These are phyloP conservation scores for Tinea semifulvella DNA, from an alignment of 2,888 invertebrate species.

Conservation along the genomic window DNA sequence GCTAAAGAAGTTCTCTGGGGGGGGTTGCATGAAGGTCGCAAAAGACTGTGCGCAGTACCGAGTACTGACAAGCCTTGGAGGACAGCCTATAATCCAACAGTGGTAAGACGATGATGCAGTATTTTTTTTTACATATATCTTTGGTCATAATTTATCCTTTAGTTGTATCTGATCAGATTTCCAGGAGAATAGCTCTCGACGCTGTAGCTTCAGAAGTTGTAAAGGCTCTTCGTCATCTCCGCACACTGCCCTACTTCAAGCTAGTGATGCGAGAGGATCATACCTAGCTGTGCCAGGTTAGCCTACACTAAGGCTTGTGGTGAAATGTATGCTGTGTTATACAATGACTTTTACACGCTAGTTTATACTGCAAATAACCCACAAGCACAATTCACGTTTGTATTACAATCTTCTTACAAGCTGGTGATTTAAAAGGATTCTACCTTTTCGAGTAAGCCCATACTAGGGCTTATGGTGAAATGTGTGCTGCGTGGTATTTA, in stretches of 20 bases:
- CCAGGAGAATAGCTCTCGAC: slow-evolving; percentile 60
- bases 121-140: too few species aligned
- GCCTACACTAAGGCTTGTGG: slow-evolving; percentile 31
- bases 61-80: too few species aligned
- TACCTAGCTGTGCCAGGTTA: slow-evolving; percentile 72
- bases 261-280: slow-evolving; percentile 66
- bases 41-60: too few species aligned
- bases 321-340: slow-evolving; percentile 28
- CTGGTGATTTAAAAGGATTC: too few species aligned
- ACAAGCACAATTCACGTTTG: too few species aligned
- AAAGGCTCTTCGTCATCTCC: slow-evolving; percentile 56
- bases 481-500: slow-evolving; percentile 22
- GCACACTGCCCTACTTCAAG: slow-evolving; percentile 62
- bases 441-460: too few species aligned
- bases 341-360: slow-evolving; percentile 6
- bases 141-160: slow-evolving; percentile 1
- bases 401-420: neutral
- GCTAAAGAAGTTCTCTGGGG: too few species aligned
- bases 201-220: slow-evolving; percentile 54
- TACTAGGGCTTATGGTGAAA: slow-evolving; percentile 31
- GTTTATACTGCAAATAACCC: slow-evolving; percentile 20
- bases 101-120: too few species aligned
- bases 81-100: too few species aligned
- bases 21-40: too few species aligned
- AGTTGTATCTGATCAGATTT: slow-evolving; percentile 41